phyloP scores from a whole-genome alignment of 2,113 vertebrate species.

The Pygoscelis antarcticus region DNA sequence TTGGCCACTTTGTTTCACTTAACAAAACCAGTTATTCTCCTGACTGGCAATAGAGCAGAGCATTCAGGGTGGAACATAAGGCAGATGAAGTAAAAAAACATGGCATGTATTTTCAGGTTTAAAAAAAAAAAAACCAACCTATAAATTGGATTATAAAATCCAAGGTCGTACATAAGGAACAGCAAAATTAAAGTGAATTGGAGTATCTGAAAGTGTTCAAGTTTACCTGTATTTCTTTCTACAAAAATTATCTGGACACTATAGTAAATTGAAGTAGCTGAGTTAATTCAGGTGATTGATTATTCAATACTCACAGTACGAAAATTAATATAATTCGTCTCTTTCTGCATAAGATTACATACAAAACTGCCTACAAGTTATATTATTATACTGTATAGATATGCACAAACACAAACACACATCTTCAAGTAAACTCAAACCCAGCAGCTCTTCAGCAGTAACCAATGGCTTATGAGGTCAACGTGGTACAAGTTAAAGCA shows the following conservation, averaged over 20 bases:
- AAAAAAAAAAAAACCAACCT: not conserved
- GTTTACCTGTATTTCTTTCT: not conserved
- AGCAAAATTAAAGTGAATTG: not conserved
- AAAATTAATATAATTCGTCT: not conserved
- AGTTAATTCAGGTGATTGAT: not conserved
- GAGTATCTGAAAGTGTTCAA: not conserved
- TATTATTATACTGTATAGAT: not conserved
- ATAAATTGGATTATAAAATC: not conserved
- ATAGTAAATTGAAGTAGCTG: not conserved
- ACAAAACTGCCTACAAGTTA: not conserved
- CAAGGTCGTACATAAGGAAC: not conserved
- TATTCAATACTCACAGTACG: not conserved
- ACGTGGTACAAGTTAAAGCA: not conserved
- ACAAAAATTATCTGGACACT: not conserved
- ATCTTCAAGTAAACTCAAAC: not conserved
- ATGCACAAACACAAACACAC: not conserved
- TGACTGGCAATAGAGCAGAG: not conserved
- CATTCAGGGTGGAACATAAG: not conserved
- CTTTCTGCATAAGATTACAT: not conserved
- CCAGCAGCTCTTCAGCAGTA: not conserved
- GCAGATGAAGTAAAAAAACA: not conserved
- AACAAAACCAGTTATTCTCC: not conserved
- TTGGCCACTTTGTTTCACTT: not conserved
- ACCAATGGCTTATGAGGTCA: not conserved
- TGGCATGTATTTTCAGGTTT: not conserved